phyloP scores from a whole-genome alignment of 2,888 invertebrate genomes.

The Malacosoma neustria region DNA sequence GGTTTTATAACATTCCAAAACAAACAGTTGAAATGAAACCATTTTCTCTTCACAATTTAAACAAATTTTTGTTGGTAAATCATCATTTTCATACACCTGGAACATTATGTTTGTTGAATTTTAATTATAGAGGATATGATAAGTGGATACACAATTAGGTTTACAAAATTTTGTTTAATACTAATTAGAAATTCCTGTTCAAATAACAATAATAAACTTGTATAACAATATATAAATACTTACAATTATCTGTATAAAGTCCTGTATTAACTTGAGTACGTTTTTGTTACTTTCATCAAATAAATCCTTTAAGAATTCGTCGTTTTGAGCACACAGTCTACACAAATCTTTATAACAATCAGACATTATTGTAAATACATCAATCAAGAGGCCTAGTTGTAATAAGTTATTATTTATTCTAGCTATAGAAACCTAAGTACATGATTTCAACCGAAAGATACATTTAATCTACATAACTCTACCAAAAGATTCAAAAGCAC shows the following conservation, averaged over 20 bases:
- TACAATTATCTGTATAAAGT: constrained; percentile 51
- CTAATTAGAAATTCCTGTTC: no score
- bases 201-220: constrained; percentile 1
- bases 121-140: not conserved
- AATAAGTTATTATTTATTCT: no score
- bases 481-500: no score
- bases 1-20: constrained; percentile 54
- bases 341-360: constrained; percentile 36
- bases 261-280: constrained; percentile 49
- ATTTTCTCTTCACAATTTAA: constrained; percentile 62
- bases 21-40: constrained; percentile 57
- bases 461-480: no score
- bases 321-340: constrained; percentile 57
- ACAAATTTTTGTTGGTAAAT: constrained; percentile 55
- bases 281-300: constrained; percentile 48
- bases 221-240: constrained; percentile 17
- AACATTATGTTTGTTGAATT: constrained; percentile 5
- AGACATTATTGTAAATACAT: not conserved
- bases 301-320: constrained; percentile 55
- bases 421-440: no score
- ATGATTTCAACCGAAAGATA: no score
- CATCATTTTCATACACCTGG: constrained; percentile 49
- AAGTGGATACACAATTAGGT: not conserved
- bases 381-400: no score
- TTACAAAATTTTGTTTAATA: not conserved